Evolutionary conservation across 2,888 invertebrate species (phyloP).

Genomic region (Lutraria lutraria): DNA sequence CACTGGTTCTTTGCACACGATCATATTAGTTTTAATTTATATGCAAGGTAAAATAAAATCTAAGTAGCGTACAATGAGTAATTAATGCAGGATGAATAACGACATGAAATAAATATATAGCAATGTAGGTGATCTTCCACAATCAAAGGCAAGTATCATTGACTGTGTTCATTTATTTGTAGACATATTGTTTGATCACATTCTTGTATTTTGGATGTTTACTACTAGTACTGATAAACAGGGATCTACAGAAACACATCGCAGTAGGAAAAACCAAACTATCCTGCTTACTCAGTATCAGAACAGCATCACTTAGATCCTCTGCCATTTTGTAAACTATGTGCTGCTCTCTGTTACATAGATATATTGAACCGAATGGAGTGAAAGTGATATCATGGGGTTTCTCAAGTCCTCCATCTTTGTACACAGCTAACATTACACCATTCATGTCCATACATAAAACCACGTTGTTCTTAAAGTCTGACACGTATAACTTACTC

Average conservation of each 20-base stretch:
- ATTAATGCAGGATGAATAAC: too few species aligned
- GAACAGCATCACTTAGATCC: slow-evolving; percentile 3
- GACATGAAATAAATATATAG: too few species aligned
- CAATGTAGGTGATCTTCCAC: too few species aligned
- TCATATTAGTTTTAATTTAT: too few species aligned
- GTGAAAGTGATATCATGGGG: neutral
- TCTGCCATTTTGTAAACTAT: neutral
- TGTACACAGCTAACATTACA: too few species aligned
- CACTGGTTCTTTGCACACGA: too few species aligned
- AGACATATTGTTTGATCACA: neutral
- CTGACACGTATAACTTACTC: neutral
- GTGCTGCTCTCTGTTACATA: neutral
- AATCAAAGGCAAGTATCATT: too few species aligned
- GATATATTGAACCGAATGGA: neutral
- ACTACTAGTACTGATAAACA: neutral
- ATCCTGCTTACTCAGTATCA: too few species aligned
- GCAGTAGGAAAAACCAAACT: neutral
- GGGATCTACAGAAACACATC: neutral
- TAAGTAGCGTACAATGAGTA: too few species aligned
- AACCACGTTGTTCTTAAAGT: neutral
- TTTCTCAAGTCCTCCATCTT: neutral
- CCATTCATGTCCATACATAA: neutral
- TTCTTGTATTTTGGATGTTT: neutral
- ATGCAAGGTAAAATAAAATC: neutral
- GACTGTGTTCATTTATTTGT: too few species aligned